Conservation (phyloP, 2,113 vertebrate species). For the Aegithalos caudatus region DNA sequence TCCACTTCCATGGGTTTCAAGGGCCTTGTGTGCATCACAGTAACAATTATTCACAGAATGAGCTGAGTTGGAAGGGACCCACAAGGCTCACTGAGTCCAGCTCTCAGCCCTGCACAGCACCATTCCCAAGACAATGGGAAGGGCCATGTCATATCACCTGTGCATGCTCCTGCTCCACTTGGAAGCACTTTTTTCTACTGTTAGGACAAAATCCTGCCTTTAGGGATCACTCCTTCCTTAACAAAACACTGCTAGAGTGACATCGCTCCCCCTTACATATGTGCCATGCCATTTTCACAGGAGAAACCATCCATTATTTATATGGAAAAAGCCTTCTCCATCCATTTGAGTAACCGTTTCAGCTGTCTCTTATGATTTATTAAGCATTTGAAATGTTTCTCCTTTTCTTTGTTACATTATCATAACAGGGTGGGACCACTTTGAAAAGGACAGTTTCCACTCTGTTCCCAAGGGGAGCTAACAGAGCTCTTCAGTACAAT, state of each 20-base stretch:
- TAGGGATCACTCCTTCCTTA: not conserved
- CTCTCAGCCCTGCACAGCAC: not conserved
- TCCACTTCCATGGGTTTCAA: not conserved
- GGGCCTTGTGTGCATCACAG: not conserved
- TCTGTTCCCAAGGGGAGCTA: not conserved
- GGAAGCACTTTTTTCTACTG: not conserved
- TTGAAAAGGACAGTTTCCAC: not conserved
- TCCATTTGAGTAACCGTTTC: not conserved
- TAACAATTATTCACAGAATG: not conserved
- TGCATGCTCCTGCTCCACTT: not conserved
- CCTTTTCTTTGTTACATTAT: not conserved
- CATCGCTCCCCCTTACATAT: fast-evolving
- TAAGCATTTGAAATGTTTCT: not conserved
- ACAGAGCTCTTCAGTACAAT: not conserved
- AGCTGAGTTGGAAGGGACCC: not conserved
- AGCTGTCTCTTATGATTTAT: not conserved
- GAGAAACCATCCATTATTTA: not conserved
- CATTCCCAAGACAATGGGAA: not conserved
- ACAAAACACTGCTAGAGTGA: not conserved
- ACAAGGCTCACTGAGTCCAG: not conserved
- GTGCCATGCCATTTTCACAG: not conserved
- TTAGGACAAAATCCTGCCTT: not conserved
- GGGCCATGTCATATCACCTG: not conserved
- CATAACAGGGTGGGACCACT: not conserved
- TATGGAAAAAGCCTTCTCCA: not conserved